Base-by-base conservation (phyloP, 2,113 vertebrate genomes). In the Uria aalge region DNA sequence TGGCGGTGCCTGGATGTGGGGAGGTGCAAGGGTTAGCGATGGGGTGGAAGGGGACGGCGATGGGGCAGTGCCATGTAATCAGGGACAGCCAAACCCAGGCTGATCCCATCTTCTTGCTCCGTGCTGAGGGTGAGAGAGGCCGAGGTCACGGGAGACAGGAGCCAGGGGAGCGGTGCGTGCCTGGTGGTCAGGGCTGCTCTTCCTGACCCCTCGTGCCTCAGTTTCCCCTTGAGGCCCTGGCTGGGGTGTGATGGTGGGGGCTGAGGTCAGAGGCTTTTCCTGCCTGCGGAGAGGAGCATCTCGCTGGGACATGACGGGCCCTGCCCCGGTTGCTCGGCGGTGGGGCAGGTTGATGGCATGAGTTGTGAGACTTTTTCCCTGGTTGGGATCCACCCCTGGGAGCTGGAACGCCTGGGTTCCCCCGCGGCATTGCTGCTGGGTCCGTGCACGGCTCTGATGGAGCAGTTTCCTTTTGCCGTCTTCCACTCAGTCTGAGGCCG, bases 301-400 rank as follows among this genome's bases (percentile, higher is more conserved):
- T 63, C 1, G 0, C 59, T 12, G 71, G 77, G 62, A 36, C 48
- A 4, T 0, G 1, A 26, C 0, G 2, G 88, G 85, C 50, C 38
- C 57, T 53, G 55, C 21, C 55, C 63, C 1, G 0, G 30, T 48
- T 32, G 66, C 32, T 50, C 6, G 2, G 64, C 3, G 8, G 14
- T 5, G 9, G n/a, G 47, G 29, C 69, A 19, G 40, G 52, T 50
- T 41, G 23, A 60, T 67, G 74, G 36, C 78, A 62, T 1, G 2
- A 43, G 29, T 12, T 32, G 20, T 60, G 60, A 66, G 80, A 22
- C 43, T 45, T 72, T 55, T 64, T 62, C 26, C 62, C 32, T 15
- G 67, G 20, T 34, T 0, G 6, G 77, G 59, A 4, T 45, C 1
- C 1, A 7, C 26, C 79, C 30, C 55, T 18, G 43, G 57, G 63